Conservation (phyloP, 2,888 invertebrate genomes). For the Boloria euphrosyne region DNA sequence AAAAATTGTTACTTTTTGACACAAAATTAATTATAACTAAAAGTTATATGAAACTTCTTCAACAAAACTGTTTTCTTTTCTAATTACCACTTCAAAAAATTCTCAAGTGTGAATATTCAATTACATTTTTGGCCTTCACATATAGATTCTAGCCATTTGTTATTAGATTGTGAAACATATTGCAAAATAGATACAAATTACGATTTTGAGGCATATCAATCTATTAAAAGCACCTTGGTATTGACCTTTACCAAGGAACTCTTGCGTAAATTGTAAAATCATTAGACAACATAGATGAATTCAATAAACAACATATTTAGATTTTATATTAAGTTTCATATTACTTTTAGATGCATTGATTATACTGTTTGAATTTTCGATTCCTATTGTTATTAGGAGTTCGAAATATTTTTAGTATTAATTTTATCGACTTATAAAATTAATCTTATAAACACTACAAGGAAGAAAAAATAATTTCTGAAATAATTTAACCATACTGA, state of each 20-base stretch:
- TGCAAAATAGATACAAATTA: slow-evolving; percentile 28
- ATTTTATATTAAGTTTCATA: no score
- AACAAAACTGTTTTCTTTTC: no score
- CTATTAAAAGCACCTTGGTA: slow-evolving; percentile 10
- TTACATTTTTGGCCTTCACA: slow-evolving; percentile 22
- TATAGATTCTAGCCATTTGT: slow-evolving; percentile 4
- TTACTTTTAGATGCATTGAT: no score
- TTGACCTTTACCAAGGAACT: slow-evolving; percentile 27
- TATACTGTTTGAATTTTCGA: no score
- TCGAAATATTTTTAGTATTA: no score
- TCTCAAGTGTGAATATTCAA: not conserved
- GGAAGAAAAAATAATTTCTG: not conserved
- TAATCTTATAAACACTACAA: not conserved
- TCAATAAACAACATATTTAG: no score
- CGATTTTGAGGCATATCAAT: slow-evolving; percentile 7
- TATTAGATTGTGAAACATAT: slow-evolving; percentile 22
- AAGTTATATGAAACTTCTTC: no score
- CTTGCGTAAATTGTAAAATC: slow-evolving; percentile 9
- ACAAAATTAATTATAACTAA: no score
- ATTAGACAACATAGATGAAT: not conserved
- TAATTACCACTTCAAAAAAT: not conserved
- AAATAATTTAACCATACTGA: not conserved
- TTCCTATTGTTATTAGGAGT: no score
- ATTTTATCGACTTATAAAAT: no score
- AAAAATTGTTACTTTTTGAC: no score